Percentiles rank a stretch among this genome's conserved stretches.
These are phyloP conservation scores for Lycocerus yunnanus DNA, from an alignment of 2,888 invertebrate species.

Conservation along the genomic window DNA sequence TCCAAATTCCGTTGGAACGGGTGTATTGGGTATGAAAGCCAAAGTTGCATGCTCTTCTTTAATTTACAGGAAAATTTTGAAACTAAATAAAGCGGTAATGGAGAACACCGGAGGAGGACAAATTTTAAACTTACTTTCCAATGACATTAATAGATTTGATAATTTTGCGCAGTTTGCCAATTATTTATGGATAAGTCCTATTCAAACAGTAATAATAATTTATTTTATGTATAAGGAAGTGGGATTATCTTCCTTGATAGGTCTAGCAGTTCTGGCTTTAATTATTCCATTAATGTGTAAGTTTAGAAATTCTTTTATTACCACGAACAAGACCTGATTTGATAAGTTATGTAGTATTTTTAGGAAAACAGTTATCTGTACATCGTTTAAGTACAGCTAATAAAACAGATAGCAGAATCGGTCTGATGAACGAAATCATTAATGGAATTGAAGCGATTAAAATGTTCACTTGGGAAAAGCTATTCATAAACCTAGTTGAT, in stretches of 20 bases:
- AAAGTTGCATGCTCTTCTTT: constrained; percentile 81
- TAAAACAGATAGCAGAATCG: constrained; percentile 82
- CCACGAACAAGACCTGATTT: too few species aligned
- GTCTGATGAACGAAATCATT: constrained; percentile 89
- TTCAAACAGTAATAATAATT: constrained; percentile 74
- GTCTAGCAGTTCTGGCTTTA: constrained; percentile 58
- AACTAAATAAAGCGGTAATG: constrained; percentile 79
- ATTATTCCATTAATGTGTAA: constrained; percentile 57
- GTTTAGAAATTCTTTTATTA: constrained; percentile 6
- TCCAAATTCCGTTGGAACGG: constrained; percentile 85
- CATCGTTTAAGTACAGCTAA: constrained; percentile 76
- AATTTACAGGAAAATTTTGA: constrained; percentile 74
- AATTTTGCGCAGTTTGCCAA: constrained; percentile 77
- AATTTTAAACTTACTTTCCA: constrained; percentile 65
- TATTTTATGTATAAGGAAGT: constrained; percentile 67
- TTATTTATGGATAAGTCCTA: constrained; percentile 79
- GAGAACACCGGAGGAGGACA: constrained; percentile 79
- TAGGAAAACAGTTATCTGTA: constrained; percentile 76
- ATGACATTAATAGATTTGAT: constrained; percentile 87
- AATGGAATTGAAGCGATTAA: constrained; percentile 91
- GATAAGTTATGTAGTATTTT: constrained; percentile 42
- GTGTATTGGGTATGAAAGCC: constrained; percentile 83
- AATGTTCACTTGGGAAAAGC: constrained; percentile 95
- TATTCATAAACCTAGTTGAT: constrained; percentile 79
- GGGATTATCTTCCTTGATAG: constrained; percentile 59